Evolutionary conservation across 2,113 vertebrate genomes (phyloP).

Genomic region (Podilymbus podiceps): DNA sequence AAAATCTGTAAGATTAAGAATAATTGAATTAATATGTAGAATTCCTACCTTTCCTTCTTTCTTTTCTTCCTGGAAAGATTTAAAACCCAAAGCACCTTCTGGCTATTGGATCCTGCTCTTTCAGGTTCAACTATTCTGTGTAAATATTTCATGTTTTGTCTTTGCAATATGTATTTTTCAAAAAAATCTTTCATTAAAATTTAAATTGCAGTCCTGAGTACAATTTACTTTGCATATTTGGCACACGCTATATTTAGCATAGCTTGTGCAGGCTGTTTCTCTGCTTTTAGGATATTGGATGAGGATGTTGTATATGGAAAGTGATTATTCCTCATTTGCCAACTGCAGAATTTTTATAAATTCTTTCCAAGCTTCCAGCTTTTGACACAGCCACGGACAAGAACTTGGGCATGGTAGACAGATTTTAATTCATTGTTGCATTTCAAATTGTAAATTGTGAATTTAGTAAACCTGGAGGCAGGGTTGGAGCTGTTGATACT

Average conservation of each 20-base stretch:
- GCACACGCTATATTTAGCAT: neutral
- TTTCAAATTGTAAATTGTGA: neutral
- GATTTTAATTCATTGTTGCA: neutral
- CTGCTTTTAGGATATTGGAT: neutral
- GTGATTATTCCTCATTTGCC: neutral
- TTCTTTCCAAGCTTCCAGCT: neutral
- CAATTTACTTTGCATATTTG: slow-evolving; percentile 17
- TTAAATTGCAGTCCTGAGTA: neutral
- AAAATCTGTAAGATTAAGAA: neutral
- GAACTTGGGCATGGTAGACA: neutral
- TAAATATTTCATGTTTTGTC: slow-evolving; percentile 9
- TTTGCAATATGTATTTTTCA: neutral
- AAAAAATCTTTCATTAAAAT: neutral
- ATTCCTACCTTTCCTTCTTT: neutral
- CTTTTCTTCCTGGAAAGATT: neutral
- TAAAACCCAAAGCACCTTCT: neutral
- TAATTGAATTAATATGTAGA: neutral
- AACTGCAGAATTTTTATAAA: neutral
- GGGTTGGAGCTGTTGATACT: neutral
- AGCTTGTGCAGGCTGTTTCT: neutral
- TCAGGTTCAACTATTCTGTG: neutral
- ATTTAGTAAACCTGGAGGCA: neutral
- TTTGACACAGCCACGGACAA: neutral
- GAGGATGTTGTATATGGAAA: neutral
- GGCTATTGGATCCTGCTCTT: neutral